Percentiles rank a stretch among this genome's conserved stretches.
Evolutionary conservation across 2,888 invertebrate species (phyloP).

Genomic region (Gonocerus acuteangulatus): DNA sequence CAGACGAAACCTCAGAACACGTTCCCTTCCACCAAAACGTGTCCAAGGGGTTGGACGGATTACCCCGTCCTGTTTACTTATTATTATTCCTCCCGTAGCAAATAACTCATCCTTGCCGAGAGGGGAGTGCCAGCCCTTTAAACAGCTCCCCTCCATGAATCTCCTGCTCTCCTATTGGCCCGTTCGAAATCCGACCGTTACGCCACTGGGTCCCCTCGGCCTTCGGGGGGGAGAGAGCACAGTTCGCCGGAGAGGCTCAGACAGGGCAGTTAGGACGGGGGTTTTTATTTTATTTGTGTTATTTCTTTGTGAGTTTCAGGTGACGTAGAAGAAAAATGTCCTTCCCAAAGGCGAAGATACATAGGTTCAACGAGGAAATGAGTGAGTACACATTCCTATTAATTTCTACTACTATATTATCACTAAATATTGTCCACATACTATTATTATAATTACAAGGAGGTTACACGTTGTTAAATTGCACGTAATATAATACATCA

Average conservation of each 20-base stretch:
- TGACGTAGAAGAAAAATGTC: constrained; percentile 32
- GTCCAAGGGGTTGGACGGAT: background rate
- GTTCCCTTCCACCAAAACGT: no score
- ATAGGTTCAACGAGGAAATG: constrained; percentile 50
- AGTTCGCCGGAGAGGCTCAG: background rate
- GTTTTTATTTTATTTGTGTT: no score
- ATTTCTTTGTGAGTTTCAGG: background rate
- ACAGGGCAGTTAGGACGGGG: no score
- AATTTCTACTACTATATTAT: background rate
- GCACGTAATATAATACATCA: background rate
- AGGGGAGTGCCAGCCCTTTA: background rate
- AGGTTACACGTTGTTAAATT: background rate
- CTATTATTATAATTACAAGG: background rate
- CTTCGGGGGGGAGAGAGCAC: background rate
- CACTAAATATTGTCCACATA: background rate
- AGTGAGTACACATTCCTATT: constrained; percentile 44
- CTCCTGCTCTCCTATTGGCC: background rate
- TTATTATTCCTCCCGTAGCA: background rate
- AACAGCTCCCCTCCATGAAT: background rate
- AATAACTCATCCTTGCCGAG: background rate
- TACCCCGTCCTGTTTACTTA: background rate
- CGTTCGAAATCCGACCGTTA: background rate
- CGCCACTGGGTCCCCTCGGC: background rate
- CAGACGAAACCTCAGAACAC: no score
- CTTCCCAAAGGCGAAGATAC: constrained; percentile 52